Base-by-base conservation (phyloP, 2,113 vertebrate genomes). In the Chionis minor region DNA sequence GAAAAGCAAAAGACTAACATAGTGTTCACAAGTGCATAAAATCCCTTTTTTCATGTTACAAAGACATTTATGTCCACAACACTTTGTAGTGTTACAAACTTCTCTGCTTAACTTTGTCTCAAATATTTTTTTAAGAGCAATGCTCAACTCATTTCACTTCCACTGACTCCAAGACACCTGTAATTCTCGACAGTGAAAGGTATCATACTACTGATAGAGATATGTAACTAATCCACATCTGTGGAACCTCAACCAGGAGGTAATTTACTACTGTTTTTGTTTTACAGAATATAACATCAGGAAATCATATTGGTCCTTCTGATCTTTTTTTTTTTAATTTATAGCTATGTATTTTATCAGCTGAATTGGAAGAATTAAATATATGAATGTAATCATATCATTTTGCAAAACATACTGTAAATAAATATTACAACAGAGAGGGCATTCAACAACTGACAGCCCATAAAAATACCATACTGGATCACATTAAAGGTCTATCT, bases 131-230 rank as follows among this genome's bases (percentile, higher is more conserved):
- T 42, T 40, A 38, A 45, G 5, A 59, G 6, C 80, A 77, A 40
- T 61, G 26, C 11, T 67, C 6, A 59, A 38, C 13, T 65, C 10
- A 17, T 23, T 67, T 18, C 16, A 77, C 8, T 86, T 83, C 33
- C 23, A 24, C 4, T 59, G 38, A 17, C 52, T 90, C 27, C 32
- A 79, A 67, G 51, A 38, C 83, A 12, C 45, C 27, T 49, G 32
- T 4, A 28, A 6, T 35, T 86, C 18, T 55, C 69, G n/a, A 24
- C 7, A 59, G 14, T 54, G 28, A 74, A 54, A 88, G 35, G 14
- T n/a, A 42, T 65, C 0, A 0, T 59, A 38, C 55, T 80, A 54
- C 32, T 56, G n/a, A 51, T n/a, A 26, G 6, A 79, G 14, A 33
- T 63, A 10, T 10, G 47, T 35, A 90, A 58, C 3, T 69, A 66